A percentile compares a stretch with the other conserved stretches of the same genome.
phyloP scores from a whole-genome alignment of 2,888 invertebrate species.

The Ochlodes sylvanus region DNA sequence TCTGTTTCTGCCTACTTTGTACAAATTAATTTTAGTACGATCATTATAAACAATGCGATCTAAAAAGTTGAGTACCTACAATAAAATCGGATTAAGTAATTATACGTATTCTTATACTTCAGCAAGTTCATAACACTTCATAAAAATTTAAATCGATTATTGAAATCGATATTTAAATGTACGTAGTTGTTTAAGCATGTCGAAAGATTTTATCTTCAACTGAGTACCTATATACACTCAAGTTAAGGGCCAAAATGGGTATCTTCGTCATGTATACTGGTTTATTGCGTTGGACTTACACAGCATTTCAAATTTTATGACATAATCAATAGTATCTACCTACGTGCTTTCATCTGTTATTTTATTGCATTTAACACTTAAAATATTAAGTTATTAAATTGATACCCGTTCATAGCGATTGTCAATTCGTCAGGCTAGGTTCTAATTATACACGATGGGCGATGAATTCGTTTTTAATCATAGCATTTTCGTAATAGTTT shows the following conservation, averaged over 20 bases:
- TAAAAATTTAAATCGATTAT: constrained; percentile 33
- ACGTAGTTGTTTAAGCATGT: constrained; percentile 26
- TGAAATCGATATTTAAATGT: constrained; percentile 28
- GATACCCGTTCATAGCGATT: constrained; percentile 46
- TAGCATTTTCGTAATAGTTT: constrained; percentile 56
- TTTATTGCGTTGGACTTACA: constrained; percentile 21
- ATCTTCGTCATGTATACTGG: background rate
- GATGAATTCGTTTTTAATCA: constrained; percentile 46
- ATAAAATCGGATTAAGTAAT: constrained; percentile 20
- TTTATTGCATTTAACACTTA: constrained; percentile 48
- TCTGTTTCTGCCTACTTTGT: constrained; percentile 42
- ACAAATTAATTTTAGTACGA: constrained; percentile 34
- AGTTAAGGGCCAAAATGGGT: constrained; percentile 33
- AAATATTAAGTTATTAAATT: constrained; percentile 50
- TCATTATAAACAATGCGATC: constrained; percentile 18
- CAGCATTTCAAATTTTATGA: constrained; percentile 45
- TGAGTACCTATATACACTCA: constrained; percentile 12
- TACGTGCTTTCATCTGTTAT: constrained; percentile 13
- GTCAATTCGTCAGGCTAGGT: constrained; percentile 48
- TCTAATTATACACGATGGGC: constrained; percentile 39
- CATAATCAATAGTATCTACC: constrained; percentile 43
- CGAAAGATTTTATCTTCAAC: constrained; percentile 31
- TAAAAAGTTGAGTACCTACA: constrained; percentile 7
- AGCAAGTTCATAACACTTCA: constrained; percentile 23
- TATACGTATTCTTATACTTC: constrained; percentile 9